Percentiles rank a stretch among this genome's conserved stretches.
Conservation (phyloP, 2,888 invertebrate species). For the Clepsis dumicolana region DNA sequence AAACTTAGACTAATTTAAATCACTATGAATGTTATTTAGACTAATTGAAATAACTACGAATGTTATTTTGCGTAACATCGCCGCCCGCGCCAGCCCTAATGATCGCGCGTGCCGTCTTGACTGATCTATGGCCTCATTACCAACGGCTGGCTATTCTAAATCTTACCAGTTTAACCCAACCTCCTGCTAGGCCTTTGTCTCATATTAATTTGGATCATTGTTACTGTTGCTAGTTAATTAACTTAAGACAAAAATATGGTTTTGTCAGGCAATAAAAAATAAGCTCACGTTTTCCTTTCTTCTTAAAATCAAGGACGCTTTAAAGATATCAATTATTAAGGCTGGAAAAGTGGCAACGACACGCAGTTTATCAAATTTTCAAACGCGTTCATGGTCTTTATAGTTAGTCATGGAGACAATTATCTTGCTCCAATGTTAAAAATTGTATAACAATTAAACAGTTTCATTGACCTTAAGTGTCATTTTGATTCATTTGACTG, state of each 20-base stretch:
- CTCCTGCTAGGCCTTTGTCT: slow-evolving; percentile 30
- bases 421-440: background rate
- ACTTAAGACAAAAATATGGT: slow-evolving; percentile 6
- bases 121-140: slow-evolving; percentile 68
- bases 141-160: slow-evolving; percentile 49
- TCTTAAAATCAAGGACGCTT: background rate
- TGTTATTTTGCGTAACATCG: slow-evolving; percentile 36
- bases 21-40: slow-evolving; percentile 21
- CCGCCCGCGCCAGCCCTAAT: slow-evolving; percentile 45
- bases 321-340: background rate
- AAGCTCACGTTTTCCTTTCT: slow-evolving; percentile 12
- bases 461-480: slow-evolving; percentile 28
- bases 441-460: background rate
- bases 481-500: slow-evolving; percentile 27
- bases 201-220: slow-evolving; percentile 21
- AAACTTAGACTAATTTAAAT: slow-evolving; percentile 29
- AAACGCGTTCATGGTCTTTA: background rate
- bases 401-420: background rate
- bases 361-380: slow-evolving; percentile 1
- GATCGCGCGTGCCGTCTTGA: slow-evolving; percentile 68
- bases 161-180: slow-evolving; percentile 6
- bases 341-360: background rate
- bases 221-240: slow-evolving; percentile 34
- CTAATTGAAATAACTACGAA: slow-evolving; percentile 18
- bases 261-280: background rate